A percentile compares a stretch with the other conserved stretches of the same genome.
These are phyloP conservation scores for Gymnodraco acuticeps DNA, from an alignment of 2,797 vertebrate genomes.

Conservation along the genomic window DNA sequence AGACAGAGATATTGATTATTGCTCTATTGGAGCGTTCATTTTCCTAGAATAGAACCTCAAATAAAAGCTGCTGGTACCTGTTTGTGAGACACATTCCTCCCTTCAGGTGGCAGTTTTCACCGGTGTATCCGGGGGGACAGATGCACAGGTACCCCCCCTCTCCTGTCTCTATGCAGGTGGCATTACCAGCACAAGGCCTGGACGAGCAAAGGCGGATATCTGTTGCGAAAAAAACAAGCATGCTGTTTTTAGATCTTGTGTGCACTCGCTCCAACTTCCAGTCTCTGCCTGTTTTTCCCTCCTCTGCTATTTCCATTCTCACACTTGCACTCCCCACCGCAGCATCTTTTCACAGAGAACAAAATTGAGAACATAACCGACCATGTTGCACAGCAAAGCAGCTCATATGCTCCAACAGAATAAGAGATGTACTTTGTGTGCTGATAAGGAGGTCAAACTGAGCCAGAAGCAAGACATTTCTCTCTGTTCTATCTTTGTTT, in stretches of 20 bases:
- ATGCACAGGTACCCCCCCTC: slow-evolving; percentile 89
- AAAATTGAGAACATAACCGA: slow-evolving; percentile 51
- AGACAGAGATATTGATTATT: slow-evolving; percentile 36
- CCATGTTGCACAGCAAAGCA: slow-evolving; percentile 15
- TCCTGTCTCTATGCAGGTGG: slow-evolving; percentile 90
- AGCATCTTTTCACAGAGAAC: slow-evolving; percentile 53
- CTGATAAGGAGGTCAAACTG: slow-evolving; percentile 57
- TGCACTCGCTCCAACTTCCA: slow-evolving; percentile 13
- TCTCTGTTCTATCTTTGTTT: slow-evolving; percentile 33
- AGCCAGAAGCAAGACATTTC: slow-evolving; percentile 19
- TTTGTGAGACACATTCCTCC: slow-evolving; percentile 86
- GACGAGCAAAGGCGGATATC: slow-evolving; percentile 89
- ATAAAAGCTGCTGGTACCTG: slow-evolving; percentile 78
- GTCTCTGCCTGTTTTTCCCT: slow-evolving; percentile 6
- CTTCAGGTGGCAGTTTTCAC: slow-evolving; percentile 87
- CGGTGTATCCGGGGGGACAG: slow-evolving; percentile 87
- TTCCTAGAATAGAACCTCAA: slow-evolving; percentile 10
- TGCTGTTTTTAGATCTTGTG: slow-evolving; percentile 56
- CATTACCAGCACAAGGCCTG: slow-evolving; percentile 89
- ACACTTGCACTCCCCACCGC: slow-evolving; percentile 31
- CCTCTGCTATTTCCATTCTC: slow-evolving; percentile 25
- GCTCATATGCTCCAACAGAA: slow-evolving; percentile 46
- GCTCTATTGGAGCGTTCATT: background rate
- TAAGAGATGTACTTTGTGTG: slow-evolving; percentile 29
- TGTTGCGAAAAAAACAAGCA: slow-evolving; percentile 63